Evolutionary conservation across 2,888 invertebrate genomes (phyloP).

Genomic region (Oscheius myriophilus): DNA sequence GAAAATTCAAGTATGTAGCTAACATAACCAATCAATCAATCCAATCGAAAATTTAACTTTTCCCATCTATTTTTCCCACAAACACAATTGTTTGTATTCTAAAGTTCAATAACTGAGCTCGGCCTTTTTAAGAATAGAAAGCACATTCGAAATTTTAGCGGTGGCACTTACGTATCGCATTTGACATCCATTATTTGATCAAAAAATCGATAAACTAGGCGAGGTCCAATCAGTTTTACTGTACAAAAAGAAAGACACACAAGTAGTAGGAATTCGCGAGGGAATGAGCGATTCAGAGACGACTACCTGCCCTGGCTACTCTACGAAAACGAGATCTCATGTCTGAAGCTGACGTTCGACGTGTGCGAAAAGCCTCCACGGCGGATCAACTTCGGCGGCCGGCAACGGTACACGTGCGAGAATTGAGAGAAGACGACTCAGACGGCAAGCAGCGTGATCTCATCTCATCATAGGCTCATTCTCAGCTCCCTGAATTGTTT

Average conservation of each 20-base stretch:
- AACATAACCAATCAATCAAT: too few species aligned
- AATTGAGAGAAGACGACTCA: conserved; percentile 31
- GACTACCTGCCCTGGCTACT: conserved; percentile 70
- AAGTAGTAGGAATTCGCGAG: not conserved
- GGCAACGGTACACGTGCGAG: conserved; percentile 63
- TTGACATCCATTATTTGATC: too few species aligned
- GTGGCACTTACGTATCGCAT: too few species aligned
- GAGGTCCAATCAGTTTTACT: not conserved
- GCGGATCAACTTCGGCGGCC: conserved; percentile 57
- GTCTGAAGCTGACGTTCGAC: conserved; percentile 69
- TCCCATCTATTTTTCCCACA: too few species aligned
- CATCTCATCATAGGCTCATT: conserved; percentile 24
- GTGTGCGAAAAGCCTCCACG: conserved; percentile 68
- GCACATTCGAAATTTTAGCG: too few species aligned
- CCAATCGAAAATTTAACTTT: too few species aligned
- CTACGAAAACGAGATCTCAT: conserved; percentile 70
- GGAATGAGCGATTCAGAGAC: conserved; percentile 54
- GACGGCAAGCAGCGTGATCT: conserved; percentile 19
- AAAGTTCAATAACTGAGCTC: too few species aligned
- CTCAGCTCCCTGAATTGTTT: conserved; percentile 29
- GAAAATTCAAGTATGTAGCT: too few species aligned
- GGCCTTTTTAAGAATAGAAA: too few species aligned
- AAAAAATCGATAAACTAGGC: too few species aligned
- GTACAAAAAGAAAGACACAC: not conserved
- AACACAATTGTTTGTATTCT: too few species aligned